Base-by-base conservation (phyloP, 2,113 vertebrate genomes). In the Heteronetta atricapilla region DNA sequence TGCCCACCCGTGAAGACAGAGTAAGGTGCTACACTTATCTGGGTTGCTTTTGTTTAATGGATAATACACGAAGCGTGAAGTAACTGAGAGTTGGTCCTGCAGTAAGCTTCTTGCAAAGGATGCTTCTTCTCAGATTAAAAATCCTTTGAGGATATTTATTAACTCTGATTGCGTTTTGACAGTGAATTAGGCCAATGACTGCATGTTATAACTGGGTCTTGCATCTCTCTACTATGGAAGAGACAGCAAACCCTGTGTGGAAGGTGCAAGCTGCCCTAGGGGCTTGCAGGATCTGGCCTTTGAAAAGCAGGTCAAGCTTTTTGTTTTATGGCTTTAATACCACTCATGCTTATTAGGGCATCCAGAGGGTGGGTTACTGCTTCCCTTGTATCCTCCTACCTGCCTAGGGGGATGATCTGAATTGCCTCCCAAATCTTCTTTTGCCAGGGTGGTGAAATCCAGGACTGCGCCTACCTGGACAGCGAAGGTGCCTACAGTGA, bases 401-500 rank as follows among this genome's bases (percentile, higher is more conserved):
- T 74, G 62, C 85, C 60, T 17, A 11, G 6, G 63, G 87, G 42
- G 20, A 5, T 48, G 67, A 56, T 70, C 12, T 74, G 40, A 74
- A 50, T 8, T 90, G 68, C 63, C 59, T 92, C 31, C n/a, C 3
- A 0, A 1, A 89, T 93, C 28, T 88, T 69, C 86, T 19, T 42
- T 79, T 79, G 11, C 28, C 97, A 99, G 99, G 96, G 95, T 26
- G 89, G 94, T 38, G 98, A 98, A 60, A 94, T 97, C 90, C 97
- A 93, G 89, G 97, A 95, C 67, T 92, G 97, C 40, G 93, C 97
- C 76, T 98, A 97, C 96, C 64, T 98, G 97, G 99, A 99, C 98
- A 98, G 98, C 44, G 98, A 98, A 13, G 96, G 97, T 59, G 69
- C 97, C 74, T 96, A 79, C 97, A 96, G 98, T n/a, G 98, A 98